Percentiles rank a stretch among this genome's conserved stretches.
phyloP scores from a whole-genome alignment of 2,888 invertebrate species.

The Mythimna lalbum region DNA sequence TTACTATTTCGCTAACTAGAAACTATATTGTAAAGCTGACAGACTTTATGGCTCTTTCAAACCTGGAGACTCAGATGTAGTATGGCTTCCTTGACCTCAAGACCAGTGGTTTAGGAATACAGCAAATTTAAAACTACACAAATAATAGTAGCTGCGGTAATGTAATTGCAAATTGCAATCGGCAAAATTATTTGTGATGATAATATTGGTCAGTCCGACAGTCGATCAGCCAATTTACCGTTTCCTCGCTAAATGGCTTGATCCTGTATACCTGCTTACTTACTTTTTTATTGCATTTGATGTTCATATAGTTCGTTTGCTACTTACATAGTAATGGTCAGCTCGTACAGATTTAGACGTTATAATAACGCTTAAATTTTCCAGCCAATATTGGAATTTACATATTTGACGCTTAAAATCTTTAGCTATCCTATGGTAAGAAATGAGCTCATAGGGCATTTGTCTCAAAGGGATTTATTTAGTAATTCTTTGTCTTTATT shows the following conservation, averaged over 20 bases:
- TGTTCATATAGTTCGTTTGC: background rate
- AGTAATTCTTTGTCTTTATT: constrained; percentile 75
- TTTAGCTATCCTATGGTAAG: constrained; percentile 5
- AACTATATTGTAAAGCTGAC: background rate
- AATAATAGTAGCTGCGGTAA: constrained; percentile 32
- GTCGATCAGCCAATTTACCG: constrained; percentile 21
- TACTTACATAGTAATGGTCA: background rate
- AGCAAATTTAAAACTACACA: constrained; percentile 27
- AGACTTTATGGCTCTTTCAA: background rate
- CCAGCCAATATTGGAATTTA: background rate
- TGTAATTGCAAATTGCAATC: constrained; percentile 43
- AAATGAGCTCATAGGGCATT: constrained; percentile 34
- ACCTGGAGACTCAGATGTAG: background rate
- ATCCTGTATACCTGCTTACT: constrained; percentile 35
- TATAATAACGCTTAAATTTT: background rate
- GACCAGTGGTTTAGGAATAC: constrained; percentile 17
- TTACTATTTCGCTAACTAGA: background rate
- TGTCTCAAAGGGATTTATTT: constrained; percentile 55
- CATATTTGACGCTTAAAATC: background rate
- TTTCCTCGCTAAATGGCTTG: constrained; percentile 39
- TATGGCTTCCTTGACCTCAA: constrained; percentile 36
- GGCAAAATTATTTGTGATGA: constrained; percentile 42
- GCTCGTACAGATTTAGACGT: background rate
- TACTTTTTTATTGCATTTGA: constrained; percentile 14
- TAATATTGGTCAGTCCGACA: constrained; percentile 32